Conservation (phyloP, 2,888 invertebrate genomes). For the Noctua fimbriata region DNA sequence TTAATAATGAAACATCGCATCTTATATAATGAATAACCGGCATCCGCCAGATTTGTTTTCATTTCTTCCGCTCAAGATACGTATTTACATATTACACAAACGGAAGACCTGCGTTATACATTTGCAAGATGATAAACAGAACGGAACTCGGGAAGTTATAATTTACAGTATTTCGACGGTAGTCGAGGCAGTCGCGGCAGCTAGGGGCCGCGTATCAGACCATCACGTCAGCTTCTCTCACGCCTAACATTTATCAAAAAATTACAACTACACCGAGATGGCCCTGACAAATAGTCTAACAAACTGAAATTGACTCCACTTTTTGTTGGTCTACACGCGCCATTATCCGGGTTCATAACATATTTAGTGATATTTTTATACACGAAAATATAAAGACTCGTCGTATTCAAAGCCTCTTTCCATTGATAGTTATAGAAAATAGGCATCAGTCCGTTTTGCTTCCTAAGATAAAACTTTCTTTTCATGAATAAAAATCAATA, state of each 20-base stretch:
- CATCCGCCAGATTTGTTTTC: conserved; percentile 77
- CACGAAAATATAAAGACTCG: not conserved
- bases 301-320: conserved; percentile 43
- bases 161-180: conserved; percentile 76
- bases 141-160: conserved; percentile 81
- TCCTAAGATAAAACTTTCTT: conserved; percentile 51
- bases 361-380: conserved; percentile 15
- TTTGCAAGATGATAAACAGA: conserved; percentile 85
- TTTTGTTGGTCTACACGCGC: conserved; percentile 9
- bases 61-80: conserved; percentile 80
- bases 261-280: conserved; percentile 58
- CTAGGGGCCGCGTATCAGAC: conserved; percentile 70
- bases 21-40: conserved; percentile 72
- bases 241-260: conserved; percentile 77
- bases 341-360: conserved; percentile 3
- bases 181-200: conserved; percentile 45
- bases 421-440: conserved; percentile 51
- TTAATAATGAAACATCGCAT: conserved; percentile 72
- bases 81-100: conserved; percentile 84
- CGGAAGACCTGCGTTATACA: conserved; percentile 82
- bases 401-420: conserved; percentile 21
- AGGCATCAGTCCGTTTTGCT: conserved; percentile 35
- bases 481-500: conserved; percentile 56
- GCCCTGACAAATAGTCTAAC: conserved; percentile 42
- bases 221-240: conserved; percentile 71